phyloP scores from a whole-genome alignment of 1,140 invertebrate genomes.

The Trinorchestia longiramus region DNA sequence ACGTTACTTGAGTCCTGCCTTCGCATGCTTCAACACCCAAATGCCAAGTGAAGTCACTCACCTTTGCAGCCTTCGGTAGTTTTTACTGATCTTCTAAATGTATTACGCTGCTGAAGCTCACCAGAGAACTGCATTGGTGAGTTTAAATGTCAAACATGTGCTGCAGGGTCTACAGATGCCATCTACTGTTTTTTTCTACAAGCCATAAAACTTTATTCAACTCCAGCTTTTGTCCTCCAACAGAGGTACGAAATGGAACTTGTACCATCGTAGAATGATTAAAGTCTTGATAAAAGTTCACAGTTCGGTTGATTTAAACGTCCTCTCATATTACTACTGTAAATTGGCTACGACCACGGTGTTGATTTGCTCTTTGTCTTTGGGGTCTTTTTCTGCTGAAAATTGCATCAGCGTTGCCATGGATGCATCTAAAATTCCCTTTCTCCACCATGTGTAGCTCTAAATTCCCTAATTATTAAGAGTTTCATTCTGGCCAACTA shows the following conservation, averaged over 20 bases:
- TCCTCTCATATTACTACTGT: neutral
- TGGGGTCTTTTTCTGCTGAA: neutral
- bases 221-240: neutral
- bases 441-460: neutral
- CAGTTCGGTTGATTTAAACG: neutral
- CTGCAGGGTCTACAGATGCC: neutral
- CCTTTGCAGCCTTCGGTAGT: neutral
- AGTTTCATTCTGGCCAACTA: too few species aligned
- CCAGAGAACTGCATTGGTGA: neutral
- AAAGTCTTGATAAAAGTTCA: neutral
- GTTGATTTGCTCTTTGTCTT: neutral
- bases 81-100: neutral
- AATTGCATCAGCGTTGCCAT: neutral
- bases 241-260: neutral
- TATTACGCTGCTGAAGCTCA: neutral
- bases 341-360: neutral
- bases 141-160: neutral
- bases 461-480: too few species aligned
- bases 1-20: neutral
- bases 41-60: conserved; percentile 6
- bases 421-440: neutral
- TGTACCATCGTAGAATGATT: neutral
- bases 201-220: neutral
- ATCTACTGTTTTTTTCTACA: neutral
- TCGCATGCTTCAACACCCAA: neutral